These are phyloP conservation scores for Triplophysa rosa DNA, from an alignment of 2,113 vertebrate genomes.

Conservation along the genomic window DNA sequence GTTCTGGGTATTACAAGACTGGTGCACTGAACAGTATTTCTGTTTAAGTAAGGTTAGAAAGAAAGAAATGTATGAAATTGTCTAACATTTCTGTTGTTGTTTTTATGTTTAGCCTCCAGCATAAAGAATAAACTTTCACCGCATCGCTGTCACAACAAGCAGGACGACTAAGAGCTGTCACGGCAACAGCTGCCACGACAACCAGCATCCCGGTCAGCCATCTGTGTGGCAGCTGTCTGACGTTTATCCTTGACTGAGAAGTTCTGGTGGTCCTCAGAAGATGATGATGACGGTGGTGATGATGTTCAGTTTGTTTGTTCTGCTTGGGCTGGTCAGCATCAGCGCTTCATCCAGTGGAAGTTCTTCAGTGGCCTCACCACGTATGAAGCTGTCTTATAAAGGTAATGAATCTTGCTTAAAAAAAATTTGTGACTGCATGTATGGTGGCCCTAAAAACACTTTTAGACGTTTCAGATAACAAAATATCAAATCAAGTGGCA, in stretches of 20 bases:
- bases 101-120: background rate
- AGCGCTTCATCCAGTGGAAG: conserved; percentile 20
- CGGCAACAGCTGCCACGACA: conserved; percentile 17
- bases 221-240: conserved; percentile 13
- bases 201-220: conserved; percentile 13
- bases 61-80: background rate
- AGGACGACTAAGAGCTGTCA: background rate
- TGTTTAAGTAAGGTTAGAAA: background rate
- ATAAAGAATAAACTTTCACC: conserved; percentile 8
- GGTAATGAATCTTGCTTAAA: conserved; percentile 31
- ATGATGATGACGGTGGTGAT: conserved; percentile 44
- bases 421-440: background rate
- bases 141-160: conserved; percentile 1
- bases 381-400: conserved; percentile 57
- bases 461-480: too few relatives aligned
- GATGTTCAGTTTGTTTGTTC: conserved; percentile 19
- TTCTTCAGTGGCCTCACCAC: conserved; percentile 44
- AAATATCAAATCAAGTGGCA: too few relatives aligned
- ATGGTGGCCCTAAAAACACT: background rate
- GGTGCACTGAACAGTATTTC: background rate
- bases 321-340: conserved; percentile 33
- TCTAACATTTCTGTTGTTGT: background rate
- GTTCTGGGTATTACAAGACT: conserved; percentile 31
- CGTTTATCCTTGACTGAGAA: background rate
- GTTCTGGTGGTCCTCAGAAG: conserved; percentile 8